Conservation (phyloP, 2,113 vertebrate genomes). For the Spea bombifrons region DNA sequence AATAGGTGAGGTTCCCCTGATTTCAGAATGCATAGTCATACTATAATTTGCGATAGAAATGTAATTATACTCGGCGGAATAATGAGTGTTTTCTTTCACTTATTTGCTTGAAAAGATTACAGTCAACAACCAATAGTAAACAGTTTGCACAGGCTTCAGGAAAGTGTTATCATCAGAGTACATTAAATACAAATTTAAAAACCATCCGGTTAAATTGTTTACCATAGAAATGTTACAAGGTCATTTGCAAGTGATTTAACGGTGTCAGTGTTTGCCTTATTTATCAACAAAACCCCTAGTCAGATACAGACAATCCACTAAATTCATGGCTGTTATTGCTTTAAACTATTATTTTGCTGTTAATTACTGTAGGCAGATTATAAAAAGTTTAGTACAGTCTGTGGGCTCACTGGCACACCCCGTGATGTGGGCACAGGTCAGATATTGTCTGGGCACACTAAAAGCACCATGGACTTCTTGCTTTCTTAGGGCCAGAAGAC, state of each 20-base stretch:
- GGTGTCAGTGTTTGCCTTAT: not conserved
- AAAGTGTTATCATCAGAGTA: not conserved
- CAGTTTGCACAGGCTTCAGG: not conserved
- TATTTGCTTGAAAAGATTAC: not conserved
- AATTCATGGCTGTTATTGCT: not conserved
- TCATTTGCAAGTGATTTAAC: not conserved
- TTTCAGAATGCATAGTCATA: not conserved
- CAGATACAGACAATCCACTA: not conserved
- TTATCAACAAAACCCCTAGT: not conserved
- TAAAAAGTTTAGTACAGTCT: too few relatives aligned
- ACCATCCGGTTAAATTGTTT: not conserved
- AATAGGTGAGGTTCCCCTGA: too few relatives aligned
- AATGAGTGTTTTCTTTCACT: not conserved
- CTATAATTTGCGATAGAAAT: not conserved
- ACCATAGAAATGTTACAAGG: constrained; percentile 1
- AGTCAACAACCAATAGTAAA: not conserved
- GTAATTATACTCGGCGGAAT: not conserved
- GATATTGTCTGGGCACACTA: too few relatives aligned
- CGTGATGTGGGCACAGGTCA: too few relatives aligned
- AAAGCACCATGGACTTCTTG: too few relatives aligned
- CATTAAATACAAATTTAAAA: constrained; percentile 4
- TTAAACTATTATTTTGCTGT: too few relatives aligned
- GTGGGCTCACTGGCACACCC: too few relatives aligned
- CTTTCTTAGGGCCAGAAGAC: too few relatives aligned
- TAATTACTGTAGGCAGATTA: too few relatives aligned